Base-by-base conservation (phyloP, 2,888 invertebrate species). In the Rapana venosa region DNA sequence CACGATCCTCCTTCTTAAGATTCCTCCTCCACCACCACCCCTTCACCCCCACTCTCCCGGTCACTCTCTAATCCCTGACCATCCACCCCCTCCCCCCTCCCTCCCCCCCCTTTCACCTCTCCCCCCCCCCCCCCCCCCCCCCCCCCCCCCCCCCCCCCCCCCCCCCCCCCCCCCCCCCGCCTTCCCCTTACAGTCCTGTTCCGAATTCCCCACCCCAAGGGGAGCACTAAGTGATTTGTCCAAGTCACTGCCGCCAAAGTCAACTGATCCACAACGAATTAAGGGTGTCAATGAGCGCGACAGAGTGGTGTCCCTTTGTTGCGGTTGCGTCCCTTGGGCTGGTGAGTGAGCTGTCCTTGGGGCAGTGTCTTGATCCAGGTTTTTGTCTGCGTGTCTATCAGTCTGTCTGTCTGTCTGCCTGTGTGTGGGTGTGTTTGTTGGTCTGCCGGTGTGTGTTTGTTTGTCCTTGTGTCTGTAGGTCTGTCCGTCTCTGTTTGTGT, bases 211-310 rank as follows among this genome's bases (percentile, higher is more conserved):
- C 70, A 32, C 30, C 77, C 26, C 8, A 26, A 30, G 77, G 81
- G 36, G 81, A 26, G 26, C 36, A 81, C 35, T 81, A 35, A 81
- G 36, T 36, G 81, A 81, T 81, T 81, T 81, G 81, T 81, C 81
- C 17, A 35, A 81, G 81, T 81, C 81, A 81, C 36, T 13, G 11
- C 77, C 17, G 81, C 81, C 20, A 36, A 13, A 30, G 36, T 36
- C 22, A 26, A n/a, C 17, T 81, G 81, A 81, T 81, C 81, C 81
- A 22, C 36, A 81, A 81, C 81, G 81, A 81, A 81, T 81, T 81
- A 81, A 81, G 81, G 36, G 36, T 47, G 81, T 81, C 81, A 81
- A 81, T 81, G 81, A 81, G 20, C 58, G 30, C 20, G 81, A 81
- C 35, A 22, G 81, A 81, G 81, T 81, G 81, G 36, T n/a, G 74